Conservation (phyloP, 1,140 invertebrate genomes). For the Drosophila athabasca region DNA sequence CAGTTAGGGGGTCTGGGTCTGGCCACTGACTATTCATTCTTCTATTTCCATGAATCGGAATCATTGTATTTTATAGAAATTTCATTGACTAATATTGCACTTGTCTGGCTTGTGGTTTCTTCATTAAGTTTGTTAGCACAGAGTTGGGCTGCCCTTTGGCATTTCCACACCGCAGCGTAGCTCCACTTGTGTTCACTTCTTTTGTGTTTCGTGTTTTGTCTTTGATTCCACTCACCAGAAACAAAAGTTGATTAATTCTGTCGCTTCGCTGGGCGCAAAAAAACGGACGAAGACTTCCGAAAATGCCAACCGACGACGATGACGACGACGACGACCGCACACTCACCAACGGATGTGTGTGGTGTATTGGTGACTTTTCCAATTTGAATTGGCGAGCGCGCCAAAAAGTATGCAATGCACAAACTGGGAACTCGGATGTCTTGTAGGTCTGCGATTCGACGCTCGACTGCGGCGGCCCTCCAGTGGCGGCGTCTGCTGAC, state of each 20-base stretch:
- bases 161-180: conserved; percentile 19
- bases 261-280: conserved; percentile 31
- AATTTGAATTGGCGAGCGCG: conserved; percentile 53
- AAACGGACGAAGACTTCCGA: not conserved
- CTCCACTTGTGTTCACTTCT: too few species aligned
- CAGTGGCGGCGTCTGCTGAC: conserved; percentile 27
- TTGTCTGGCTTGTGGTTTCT: too few species aligned
- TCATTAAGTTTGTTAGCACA: too few species aligned
- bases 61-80: too few species aligned
- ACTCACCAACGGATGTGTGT: conserved; percentile 1
- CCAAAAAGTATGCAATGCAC: conserved; percentile 74
- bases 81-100: too few species aligned
- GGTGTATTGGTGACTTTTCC: conserved; percentile 15
- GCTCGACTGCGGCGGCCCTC: conserved; percentile 47
- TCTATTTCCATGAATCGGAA: too few species aligned
- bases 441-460: conserved; percentile 45
- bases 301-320: too few species aligned
- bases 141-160: not conserved
- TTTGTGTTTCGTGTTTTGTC: conserved; percentile 10
- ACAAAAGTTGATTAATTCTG: conserved; percentile 52
- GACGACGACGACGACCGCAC: not conserved
- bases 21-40: too few species aligned
- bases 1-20: too few species aligned
- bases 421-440: conserved; percentile 46
- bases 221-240: conserved; percentile 66